These are phyloP conservation scores for Bacillus rossius DNA, from an alignment of 1,140 invertebrate genomes.

Conservation along the genomic window DNA sequence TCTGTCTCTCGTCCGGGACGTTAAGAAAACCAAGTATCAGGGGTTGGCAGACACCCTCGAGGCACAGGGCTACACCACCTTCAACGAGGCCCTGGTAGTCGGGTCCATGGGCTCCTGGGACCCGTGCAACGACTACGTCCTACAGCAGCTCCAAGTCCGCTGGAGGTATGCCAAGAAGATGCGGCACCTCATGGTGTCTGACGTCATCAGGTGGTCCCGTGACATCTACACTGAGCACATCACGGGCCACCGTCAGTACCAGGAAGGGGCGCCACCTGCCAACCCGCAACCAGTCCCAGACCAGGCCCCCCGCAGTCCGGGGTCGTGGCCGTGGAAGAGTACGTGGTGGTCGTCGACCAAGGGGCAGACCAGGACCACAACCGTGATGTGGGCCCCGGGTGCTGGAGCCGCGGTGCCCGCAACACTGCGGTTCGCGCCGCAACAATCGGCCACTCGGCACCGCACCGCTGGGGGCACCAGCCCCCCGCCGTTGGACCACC, in stretches of 20 bases:
- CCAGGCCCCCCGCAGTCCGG: too few relatives aligned
- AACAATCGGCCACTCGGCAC: too few relatives aligned
- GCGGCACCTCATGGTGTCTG: conserved; percentile 22
- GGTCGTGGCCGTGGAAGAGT: too few relatives aligned
- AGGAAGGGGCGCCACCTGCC: neutral
- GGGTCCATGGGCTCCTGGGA: conserved; percentile 29
- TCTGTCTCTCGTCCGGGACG: conserved; percentile 6
- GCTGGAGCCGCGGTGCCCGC: too few relatives aligned
- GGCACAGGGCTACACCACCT: conserved; percentile 12
- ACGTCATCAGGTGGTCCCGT: conserved; percentile 28
- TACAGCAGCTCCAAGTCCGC: conserved; percentile 11
- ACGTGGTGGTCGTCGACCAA: too few relatives aligned
- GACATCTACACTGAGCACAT: conserved; percentile 26
- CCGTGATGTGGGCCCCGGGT: too few relatives aligned
- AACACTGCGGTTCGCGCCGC: too few relatives aligned
- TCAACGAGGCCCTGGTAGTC: conserved; percentile 27
- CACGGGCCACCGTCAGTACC: conserved; percentile 1
- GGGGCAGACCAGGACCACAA: too few relatives aligned
- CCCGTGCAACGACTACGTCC: conserved; percentile 23
- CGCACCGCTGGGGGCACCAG: too few relatives aligned
- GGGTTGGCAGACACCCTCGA: conserved; percentile 17
- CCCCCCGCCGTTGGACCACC: too few relatives aligned
- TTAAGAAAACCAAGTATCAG: conserved; percentile 26
- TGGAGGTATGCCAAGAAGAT: conserved; percentile 20
- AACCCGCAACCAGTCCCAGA: too few relatives aligned